A percentile compares a stretch with the other conserved stretches of the same genome.
phyloP scores from a whole-genome alignment of 1,140 invertebrate species.

The Drosophila auraria region DNA sequence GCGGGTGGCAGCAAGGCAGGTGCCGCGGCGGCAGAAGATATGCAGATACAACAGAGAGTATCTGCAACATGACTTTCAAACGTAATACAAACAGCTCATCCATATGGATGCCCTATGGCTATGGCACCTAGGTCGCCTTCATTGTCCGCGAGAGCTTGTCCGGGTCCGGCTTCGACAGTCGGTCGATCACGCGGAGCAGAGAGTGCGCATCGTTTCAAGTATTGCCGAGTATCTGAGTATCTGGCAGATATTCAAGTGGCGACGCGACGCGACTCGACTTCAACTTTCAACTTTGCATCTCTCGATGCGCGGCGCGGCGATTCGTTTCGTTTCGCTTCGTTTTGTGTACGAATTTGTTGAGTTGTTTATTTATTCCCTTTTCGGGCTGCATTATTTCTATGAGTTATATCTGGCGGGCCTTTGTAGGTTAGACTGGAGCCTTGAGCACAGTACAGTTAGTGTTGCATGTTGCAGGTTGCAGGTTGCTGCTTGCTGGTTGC shows the following conservation, averaged over 20 bases:
- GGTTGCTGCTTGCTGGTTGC: conserved; percentile 28
- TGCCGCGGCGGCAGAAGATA: conserved; percentile 41
- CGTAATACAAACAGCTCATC: conserved; percentile 80
- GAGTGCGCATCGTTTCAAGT: conserved; percentile 59
- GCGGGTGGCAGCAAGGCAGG: conserved; percentile 20
- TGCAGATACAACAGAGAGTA: conserved; percentile 62
- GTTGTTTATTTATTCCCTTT: conserved; percentile 49
- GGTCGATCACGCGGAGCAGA: conserved; percentile 75
- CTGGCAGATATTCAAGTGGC: conserved; percentile 38
- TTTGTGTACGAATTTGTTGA: conserved; percentile 35
- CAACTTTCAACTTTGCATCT: conserved; percentile 79
- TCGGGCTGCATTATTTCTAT: conserved; percentile 48
- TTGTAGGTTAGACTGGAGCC: conserved; percentile 58
- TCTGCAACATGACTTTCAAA: conserved; percentile 82
- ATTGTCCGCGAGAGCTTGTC: conserved; percentile 16
- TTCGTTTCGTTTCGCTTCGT: conserved; percentile 11
- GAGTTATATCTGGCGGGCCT: conserved; percentile 25
- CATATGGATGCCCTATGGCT: conserved; percentile 47
- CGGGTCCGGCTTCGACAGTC: conserved; percentile 63
- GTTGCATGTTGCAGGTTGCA: conserved; percentile 36
- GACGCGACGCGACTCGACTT: conserved; percentile 35
- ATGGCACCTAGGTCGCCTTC: conserved; percentile 22
- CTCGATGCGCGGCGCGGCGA: conserved; percentile 13
- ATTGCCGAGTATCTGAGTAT: conserved; percentile 1
- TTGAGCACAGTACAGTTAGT: conserved; percentile 63